Conservation (phyloP, 37 sponge, comb jelly and placozoan genomes). For the Eunapius fragilis region DNA sequence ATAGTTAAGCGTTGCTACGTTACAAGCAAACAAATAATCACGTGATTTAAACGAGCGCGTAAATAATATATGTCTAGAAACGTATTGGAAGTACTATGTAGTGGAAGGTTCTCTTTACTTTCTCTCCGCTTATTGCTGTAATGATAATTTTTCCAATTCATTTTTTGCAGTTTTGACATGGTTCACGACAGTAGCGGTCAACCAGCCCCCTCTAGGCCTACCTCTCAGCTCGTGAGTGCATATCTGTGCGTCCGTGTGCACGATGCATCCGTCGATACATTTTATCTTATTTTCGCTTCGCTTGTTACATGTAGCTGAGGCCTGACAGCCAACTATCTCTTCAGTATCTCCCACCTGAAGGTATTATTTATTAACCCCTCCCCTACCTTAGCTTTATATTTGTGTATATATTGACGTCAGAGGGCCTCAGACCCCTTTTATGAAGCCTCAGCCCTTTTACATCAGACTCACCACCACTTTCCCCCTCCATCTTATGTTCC, state of each 20-base stretch:
- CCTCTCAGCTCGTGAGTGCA: neutral
- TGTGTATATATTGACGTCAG: too few relatives aligned
- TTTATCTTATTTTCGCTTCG: neutral
- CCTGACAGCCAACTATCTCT: conserved; percentile 34
- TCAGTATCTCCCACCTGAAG: conserved; percentile 59
- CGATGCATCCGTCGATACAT: neutral
- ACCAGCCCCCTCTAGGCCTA: neutral
- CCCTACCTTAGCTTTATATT: neutral
- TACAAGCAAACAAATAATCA: too few relatives aligned
- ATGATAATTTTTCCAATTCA: neutral
- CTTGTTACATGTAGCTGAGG: neutral
- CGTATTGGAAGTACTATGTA: neutral
- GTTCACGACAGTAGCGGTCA: neutral
- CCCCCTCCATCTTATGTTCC: neutral
- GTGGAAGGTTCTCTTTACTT: neutral
- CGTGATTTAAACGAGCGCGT: too few relatives aligned
- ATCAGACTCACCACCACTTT: neutral
- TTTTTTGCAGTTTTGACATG: neutral
- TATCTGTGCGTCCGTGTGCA: neutral
- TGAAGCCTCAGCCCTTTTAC: neutral
- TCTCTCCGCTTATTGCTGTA: neutral
- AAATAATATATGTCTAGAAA: neutral
- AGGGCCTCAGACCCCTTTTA: neutral
- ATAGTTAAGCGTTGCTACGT: too few relatives aligned
- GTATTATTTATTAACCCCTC: neutral